A percentile compares a stretch with the other conserved stretches of the same genome.
These are phyloP conservation scores for Phycodurus eques DNA, from an alignment of 2,113 vertebrate species.

Conservation along the genomic window DNA sequence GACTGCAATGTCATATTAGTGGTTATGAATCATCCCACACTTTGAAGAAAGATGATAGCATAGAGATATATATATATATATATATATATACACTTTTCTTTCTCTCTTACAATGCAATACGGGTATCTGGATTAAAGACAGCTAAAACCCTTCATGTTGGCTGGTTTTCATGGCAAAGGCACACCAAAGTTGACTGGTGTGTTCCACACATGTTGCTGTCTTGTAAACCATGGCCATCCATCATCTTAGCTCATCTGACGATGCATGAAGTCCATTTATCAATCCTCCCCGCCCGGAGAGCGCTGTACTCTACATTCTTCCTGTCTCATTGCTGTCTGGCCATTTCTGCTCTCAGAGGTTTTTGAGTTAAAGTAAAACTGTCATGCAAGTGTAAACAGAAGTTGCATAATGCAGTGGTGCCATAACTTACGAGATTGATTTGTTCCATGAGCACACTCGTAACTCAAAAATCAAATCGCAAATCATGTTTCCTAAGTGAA, in stretches of 20 bases:
- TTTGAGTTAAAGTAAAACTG: neutral
- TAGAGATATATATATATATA: no score
- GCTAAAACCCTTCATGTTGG: slow-evolving; percentile 21
- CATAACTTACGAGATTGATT: no score
- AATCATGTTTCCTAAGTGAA: neutral
- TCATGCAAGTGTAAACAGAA: neutral
- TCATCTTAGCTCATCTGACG: slow-evolving; percentile 67
- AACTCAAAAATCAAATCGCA: no score
- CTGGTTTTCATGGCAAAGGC: slow-evolving; percentile 26
- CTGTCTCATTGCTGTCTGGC: slow-evolving; percentile 16
- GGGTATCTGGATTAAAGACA: neutral
- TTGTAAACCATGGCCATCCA: slow-evolving; percentile 61
- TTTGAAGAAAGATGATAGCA: neutral
- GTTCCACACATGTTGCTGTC: slow-evolving; percentile 34
- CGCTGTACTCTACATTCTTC: slow-evolving; percentile 16
- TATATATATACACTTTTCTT: neutral
- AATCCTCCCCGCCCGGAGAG: slow-evolving; percentile 21
- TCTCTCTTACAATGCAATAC: neutral
- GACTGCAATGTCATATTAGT: neutral
- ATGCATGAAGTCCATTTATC: slow-evolving; percentile 61
- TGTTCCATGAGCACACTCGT: no score
- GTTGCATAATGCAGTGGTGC: neutral
- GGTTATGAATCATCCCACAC: neutral
- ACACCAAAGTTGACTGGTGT: slow-evolving; percentile 16
- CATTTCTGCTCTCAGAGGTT: slow-evolving; percentile 15